phyloP scores from a whole-genome alignment of 2,797 vertebrate species.

The Menidia menidia region DNA sequence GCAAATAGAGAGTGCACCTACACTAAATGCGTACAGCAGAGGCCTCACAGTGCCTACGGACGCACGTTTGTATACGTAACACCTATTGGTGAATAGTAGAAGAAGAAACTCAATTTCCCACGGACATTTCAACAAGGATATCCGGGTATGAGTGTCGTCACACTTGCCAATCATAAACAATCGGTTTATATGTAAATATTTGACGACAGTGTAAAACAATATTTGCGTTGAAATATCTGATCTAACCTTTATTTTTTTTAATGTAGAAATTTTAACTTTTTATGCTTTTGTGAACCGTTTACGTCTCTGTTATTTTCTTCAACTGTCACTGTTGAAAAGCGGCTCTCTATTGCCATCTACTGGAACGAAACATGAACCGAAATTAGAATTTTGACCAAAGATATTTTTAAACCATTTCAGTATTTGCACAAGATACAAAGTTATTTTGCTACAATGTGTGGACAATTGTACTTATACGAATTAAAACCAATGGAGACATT shows the following conservation, averaged over 20 bases:
- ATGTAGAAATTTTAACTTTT: background rate
- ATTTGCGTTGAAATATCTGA: accelerated
- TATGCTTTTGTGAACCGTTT: too few relatives aligned
- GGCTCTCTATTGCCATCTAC: constrained; percentile 55
- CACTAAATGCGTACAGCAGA: constrained; percentile 39
- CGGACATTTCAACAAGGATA: constrained; percentile 63
- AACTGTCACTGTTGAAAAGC: background rate
- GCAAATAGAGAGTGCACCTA: constrained; percentile 51
- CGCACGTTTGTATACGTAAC: constrained; percentile 55
- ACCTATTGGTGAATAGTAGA: constrained; percentile 52
- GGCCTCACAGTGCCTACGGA: accelerated
- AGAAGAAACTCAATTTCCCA: constrained; percentile 72
- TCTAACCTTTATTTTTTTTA: background rate
- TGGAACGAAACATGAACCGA: constrained; percentile 13
- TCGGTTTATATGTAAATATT: background rate
- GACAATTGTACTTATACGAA: background rate
- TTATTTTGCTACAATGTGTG: background rate
- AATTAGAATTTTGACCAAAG: too few relatives aligned
- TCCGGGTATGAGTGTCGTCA: constrained; percentile 63
- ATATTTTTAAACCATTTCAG: background rate
- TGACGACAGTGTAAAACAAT: background rate
- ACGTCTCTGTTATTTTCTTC: background rate
- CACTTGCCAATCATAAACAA: constrained; percentile 9
- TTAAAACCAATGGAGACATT: background rate
- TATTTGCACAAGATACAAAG: background rate